These are phyloP conservation scores for Dugesia japonica DNA, from an alignment of 2,888 invertebrate species.

Conservation along the genomic window DNA sequence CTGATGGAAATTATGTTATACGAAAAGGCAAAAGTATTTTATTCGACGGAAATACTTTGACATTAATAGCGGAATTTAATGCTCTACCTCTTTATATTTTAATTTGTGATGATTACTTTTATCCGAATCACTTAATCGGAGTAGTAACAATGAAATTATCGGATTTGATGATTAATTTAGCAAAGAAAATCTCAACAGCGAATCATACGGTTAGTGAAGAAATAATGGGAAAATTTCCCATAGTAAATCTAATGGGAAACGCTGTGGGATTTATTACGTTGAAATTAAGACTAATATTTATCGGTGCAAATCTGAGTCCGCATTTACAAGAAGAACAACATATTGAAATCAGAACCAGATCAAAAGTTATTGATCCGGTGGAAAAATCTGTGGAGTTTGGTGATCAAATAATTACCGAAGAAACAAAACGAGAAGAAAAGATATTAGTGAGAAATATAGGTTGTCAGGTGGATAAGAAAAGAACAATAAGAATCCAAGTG, in stretches of 20 bases:
- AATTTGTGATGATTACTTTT: not conserved
- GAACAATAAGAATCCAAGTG: not conserved
- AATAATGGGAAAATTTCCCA: not conserved
- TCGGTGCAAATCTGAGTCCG: not conserved
- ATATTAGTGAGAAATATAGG: not conserved
- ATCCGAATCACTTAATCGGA: not conserved
- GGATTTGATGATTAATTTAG: not conserved
- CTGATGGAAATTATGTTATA: conserved; percentile 21
- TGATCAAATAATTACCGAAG: not conserved
- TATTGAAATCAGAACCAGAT: not conserved
- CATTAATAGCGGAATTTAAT: not conserved
- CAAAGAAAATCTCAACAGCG: not conserved
- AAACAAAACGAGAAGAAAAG: not conserved
- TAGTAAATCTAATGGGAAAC: not conserved
- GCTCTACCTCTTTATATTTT: conserved; percentile 23
- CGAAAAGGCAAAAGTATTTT: conserved; percentile 22
- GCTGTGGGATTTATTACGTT: too few relatives aligned
- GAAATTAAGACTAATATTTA: not conserved
- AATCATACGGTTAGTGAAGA: not conserved
- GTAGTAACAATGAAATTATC: not conserved
- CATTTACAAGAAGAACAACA: not conserved
- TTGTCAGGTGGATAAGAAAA: not conserved
- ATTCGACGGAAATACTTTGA: not conserved
- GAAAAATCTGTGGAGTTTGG: not conserved
- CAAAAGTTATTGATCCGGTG: not conserved